Evolutionary conservation across 2,797 vertebrate species (phyloP).

Genomic region (Yasuhikotakia modesta): DNA sequence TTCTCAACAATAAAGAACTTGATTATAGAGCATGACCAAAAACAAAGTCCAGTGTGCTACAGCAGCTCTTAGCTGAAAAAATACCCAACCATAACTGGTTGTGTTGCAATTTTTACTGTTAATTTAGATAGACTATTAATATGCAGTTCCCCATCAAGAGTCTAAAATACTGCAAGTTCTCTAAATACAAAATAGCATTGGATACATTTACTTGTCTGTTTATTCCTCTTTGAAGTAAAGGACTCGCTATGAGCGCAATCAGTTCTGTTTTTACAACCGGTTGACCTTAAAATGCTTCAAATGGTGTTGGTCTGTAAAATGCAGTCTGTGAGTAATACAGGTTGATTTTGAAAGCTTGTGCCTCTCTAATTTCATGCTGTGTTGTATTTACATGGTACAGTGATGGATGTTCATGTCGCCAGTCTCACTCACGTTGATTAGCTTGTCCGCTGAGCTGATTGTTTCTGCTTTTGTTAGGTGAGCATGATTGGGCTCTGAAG

Average conservation of each 20-base stretch:
- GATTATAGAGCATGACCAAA: too few species aligned
- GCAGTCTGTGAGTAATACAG: conserved; percentile 45
- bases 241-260: conserved; percentile 45
- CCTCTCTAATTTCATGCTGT: conserved; percentile 48
- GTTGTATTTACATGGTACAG: conserved; percentile 46
- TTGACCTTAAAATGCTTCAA: conserved; percentile 48
- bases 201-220: conserved; percentile 29
- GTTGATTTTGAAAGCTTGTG: conserved; percentile 44
- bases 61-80: neutral
- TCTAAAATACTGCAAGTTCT: conserved; percentile 22
- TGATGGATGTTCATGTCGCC: conserved; percentile 56
- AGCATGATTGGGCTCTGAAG: conserved; percentile 49
- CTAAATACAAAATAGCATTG: neutral
- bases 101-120: neutral
- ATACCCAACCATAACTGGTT: neutral
- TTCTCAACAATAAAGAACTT: too few species aligned
- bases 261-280: conserved; percentile 57
- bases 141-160: neutral
- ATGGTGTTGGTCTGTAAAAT: conserved; percentile 47
- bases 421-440: conserved; percentile 53
- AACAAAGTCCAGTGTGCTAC: neutral
- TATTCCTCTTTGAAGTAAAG: conserved; percentile 49
- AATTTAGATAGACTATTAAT: neutral
- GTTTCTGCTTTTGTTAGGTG: conserved; percentile 59
- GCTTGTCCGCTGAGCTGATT: conserved; percentile 34